Evolutionary conservation across 2,797 vertebrate genomes (phyloP), one percentile per base, ranked within the genome.

Genomic region (Dipus sagitta): DNA sequence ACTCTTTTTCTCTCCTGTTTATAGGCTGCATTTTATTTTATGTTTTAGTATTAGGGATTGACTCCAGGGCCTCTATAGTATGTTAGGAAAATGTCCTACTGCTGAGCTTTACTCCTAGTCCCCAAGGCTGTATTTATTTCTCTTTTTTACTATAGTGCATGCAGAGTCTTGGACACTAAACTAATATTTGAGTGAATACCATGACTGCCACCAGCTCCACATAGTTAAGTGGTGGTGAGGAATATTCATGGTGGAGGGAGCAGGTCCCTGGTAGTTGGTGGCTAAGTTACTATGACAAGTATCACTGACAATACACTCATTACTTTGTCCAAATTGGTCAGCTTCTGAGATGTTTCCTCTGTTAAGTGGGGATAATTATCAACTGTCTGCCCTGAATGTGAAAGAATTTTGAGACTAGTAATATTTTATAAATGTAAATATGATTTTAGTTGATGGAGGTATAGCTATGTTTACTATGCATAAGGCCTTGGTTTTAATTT

Each of bases 151-250:
- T 26, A 11, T 3, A 76, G 64, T 76, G 38, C 38, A 6, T 74
- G 52, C 1, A 26, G n/a, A 90, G 12, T 47, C 86, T 86, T 52
- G 58, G 30, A 3, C 23, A 65, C n/a, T 85, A 78, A 74, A 78
- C n/a, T 85, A 78, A 77, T 74, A 26, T 91, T 93, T 86, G 38
- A 82, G 30, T 74, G 71, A 70, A 77, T 71, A 38, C 54, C 47
- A n/a, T 21, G 20, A 60, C 30, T 17, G 26, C 4, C n/a, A 18
- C 54, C 6, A 0, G 38, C 10, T 10, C n/a, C 24, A 62, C 9
- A 28, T 42, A 4, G 52, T 8, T 32, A 28, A n/a, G 47, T 68
- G 17, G 38, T 28, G 13, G 32, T 24, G 79, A 77, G 11, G 64
- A 28, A 52, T 82, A 30, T 68, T 52, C 47, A 20, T 42, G 7